phyloP scores from a whole-genome alignment of 2,888 invertebrate species.

The Perithous albicinctus region DNA sequence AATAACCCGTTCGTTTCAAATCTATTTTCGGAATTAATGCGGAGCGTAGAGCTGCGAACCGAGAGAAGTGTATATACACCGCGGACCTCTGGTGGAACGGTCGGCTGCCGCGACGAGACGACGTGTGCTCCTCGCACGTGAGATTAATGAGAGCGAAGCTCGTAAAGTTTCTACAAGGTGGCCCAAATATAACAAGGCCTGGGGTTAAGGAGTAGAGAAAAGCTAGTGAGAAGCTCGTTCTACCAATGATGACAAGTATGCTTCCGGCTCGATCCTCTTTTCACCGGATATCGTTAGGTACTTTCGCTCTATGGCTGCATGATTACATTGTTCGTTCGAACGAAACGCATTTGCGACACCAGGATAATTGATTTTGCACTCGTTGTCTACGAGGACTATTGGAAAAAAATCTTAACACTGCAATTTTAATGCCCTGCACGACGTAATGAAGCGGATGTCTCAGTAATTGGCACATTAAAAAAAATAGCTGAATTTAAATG shows the following conservation, averaged over 20 bases:
- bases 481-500: neutral
- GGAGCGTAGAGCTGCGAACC: constrained; percentile 60
- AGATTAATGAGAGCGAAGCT: constrained; percentile 77
- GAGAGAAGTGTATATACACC: constrained; percentile 18
- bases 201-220: too few species aligned
- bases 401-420: neutral
- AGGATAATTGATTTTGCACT: constrained; percentile 16
- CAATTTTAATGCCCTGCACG: neutral
- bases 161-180: constrained; percentile 78
- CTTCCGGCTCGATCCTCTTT: constrained; percentile 49
- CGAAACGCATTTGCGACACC: constrained; percentile 28
- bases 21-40: constrained; percentile 78
- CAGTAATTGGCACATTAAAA: constrained; percentile 4
- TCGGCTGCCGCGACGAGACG: constrained; percentile 12
- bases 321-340: constrained; percentile 9
- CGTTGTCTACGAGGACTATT: neutral
- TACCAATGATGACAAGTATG: constrained; percentile 20
- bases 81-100: neutral
- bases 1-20: constrained; percentile 73
- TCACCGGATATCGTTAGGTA: constrained; percentile 38
- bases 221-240: constrained; percentile 37
- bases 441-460: neutral
- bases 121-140: constrained; percentile 60
- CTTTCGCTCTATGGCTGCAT: neutral
- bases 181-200: constrained; percentile 76